Evolutionary conservation across 2,888 invertebrate genomes (phyloP).

Genomic region (Drosophila mimica): DNA sequence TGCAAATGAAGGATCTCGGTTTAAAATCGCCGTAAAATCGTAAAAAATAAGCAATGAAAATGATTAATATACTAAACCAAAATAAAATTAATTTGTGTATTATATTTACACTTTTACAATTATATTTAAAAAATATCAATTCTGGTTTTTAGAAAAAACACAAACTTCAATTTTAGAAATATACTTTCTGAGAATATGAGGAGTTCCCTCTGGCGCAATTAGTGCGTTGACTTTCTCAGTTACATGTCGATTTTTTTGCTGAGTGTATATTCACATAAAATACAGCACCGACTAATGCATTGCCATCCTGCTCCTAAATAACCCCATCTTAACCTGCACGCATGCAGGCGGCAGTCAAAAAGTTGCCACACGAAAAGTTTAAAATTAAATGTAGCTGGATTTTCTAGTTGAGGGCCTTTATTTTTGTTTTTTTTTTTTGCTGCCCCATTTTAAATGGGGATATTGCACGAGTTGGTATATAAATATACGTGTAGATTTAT

Average conservation of each 20-base stretch:
- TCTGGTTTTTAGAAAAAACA: background rate
- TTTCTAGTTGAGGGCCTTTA: constrained; percentile 36
- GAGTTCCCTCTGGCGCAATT: background rate
- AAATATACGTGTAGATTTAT: background rate
- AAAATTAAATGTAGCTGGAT: constrained; percentile 72
- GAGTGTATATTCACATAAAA: constrained; percentile 54
- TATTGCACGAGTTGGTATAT: background rate
- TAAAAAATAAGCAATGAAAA: no score
- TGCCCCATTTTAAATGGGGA: background rate
- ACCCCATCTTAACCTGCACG: constrained; percentile 39
- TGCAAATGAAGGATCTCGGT: no score
- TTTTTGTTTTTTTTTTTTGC: constrained; percentile 3
- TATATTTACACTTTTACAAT: background rate
- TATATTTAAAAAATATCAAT: background rate
- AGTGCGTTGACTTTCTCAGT: no score
- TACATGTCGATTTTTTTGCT: background rate
- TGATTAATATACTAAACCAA: no score
- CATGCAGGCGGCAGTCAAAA: constrained; percentile 51
- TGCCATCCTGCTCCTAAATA: constrained; percentile 65
- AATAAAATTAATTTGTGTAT: background rate
- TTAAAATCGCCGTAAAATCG: no score
- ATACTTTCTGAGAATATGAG: background rate
- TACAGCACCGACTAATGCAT: constrained; percentile 66
- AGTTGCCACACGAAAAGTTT: constrained; percentile 71
- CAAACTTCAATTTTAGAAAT: background rate